Evolutionary conservation across 2,113 vertebrate genomes (phyloP).

Genomic region (Dromas ardeola): DNA sequence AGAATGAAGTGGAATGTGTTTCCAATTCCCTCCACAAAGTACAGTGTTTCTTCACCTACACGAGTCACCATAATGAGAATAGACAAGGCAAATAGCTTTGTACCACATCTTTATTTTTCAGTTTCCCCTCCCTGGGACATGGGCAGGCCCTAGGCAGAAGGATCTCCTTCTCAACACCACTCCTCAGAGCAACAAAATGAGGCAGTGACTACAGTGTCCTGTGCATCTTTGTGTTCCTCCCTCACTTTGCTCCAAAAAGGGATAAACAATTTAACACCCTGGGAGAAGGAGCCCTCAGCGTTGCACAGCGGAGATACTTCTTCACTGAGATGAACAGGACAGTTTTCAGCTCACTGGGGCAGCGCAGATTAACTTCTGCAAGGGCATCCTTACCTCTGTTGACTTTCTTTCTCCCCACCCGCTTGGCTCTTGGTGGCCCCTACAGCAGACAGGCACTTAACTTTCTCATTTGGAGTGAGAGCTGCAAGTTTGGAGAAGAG

Average conservation of each 20-base stretch:
- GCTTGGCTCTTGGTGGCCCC: rapidly evolving
- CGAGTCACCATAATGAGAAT: neutral
- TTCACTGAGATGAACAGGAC: neutral
- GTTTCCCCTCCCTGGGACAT: neutral
- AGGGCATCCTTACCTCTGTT: neutral
- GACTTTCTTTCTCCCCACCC: neutral
- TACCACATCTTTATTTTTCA: neutral
- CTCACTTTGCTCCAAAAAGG: neutral
- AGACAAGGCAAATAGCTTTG: neutral
- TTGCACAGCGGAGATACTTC: neutral
- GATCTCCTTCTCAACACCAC: neutral
- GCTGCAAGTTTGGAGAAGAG: neutral
- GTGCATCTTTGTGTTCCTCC: neutral
- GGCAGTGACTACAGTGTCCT: no score
- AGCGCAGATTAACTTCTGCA: neutral
- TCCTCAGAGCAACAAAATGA: neutral
- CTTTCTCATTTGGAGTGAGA: neutral
- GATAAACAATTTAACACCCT: rapidly evolving
- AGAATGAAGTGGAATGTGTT: neutral
- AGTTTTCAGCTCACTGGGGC: neutral
- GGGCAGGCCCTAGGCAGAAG: neutral
- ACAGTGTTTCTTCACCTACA: neutral
- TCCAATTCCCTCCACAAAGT: neutral
- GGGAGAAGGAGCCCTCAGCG: neutral
- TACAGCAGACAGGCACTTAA: neutral